A percentile compares a stretch with the other conserved stretches of the same genome.
phyloP scores from a whole-genome alignment of 2,797 vertebrate species.

The Botia kubotai region DNA sequence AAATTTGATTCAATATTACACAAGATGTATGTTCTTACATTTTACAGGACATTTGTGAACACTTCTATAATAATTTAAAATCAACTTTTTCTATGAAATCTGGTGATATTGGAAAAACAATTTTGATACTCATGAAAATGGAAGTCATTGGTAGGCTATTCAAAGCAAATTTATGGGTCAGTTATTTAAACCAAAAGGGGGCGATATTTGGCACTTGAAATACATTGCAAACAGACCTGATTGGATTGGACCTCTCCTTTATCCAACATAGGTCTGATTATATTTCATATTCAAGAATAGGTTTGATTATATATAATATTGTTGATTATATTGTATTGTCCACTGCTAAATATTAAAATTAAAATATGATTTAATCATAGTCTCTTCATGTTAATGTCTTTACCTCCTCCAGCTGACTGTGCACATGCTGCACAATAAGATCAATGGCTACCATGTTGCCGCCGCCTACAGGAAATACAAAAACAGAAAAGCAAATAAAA shows the following conservation, averaged over 20 bases:
- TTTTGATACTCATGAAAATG: too few relatives aligned
- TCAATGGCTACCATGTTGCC: constrained; percentile 96
- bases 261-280: neutral
- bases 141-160: neutral
- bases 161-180: neutral
- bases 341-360: neutral
- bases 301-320: neutral
- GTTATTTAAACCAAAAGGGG: constrained; percentile 13
- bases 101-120: neutral
- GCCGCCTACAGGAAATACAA: constrained; percentile 79
- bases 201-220: neutral
- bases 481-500: neutral
- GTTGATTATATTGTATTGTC: neutral
- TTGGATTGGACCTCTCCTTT: neutral
- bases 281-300: too few relatives aligned
- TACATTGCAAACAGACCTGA: neutral
- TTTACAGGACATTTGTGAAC: neutral
- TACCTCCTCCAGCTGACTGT: constrained; percentile 98
- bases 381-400: constrained; percentile 48
- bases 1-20: neutral
- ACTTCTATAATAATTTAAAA: neutral
- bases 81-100: neutral
- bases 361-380: neutral
- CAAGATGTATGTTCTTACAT: neutral
- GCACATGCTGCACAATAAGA: constrained; percentile 95